Percentiles rank a stretch among this genome's conserved stretches.
These are phyloP conservation scores for Xestia xanthographa DNA, from an alignment of 2,888 invertebrate species.

Conservation along the genomic window DNA sequence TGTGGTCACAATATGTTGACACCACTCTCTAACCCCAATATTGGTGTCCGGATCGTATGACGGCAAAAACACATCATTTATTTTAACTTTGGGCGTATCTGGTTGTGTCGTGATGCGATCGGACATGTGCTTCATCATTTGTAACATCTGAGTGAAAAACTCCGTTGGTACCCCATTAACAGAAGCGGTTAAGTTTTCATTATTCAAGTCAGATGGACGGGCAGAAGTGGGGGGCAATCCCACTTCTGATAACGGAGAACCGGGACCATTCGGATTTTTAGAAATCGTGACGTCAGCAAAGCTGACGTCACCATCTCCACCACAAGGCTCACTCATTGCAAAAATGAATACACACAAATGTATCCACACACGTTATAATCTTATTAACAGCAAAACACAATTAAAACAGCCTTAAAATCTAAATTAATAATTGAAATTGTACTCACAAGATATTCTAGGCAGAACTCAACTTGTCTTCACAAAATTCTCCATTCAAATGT, in stretches of 20 bases:
- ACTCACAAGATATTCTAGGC: too few species aligned
- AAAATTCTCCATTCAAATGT: too few species aligned
- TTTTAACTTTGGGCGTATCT: not conserved
- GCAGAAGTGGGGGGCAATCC: conserved; percentile 3
- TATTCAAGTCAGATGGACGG: not conserved
- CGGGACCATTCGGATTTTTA: not conserved
- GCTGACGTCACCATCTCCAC: not conserved
- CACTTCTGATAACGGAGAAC: conserved; percentile 10
- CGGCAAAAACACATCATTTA: conserved; percentile 23
- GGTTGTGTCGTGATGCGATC: conserved; percentile 5
- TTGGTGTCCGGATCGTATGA: conserved; percentile 66
- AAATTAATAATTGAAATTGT: too few species aligned
- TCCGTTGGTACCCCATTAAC: conserved; percentile 11
- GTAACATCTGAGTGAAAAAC: conserved; percentile 28
- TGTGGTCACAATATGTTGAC: conserved; percentile 58
- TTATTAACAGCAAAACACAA: too few species aligned
- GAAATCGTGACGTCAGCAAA: not conserved
- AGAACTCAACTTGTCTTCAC: too few species aligned
- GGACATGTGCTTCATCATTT: conserved; percentile 55
- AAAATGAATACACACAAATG: too few species aligned
- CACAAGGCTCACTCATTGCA: too few species aligned
- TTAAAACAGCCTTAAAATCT: too few species aligned
- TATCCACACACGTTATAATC: too few species aligned
- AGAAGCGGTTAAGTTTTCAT: not conserved
- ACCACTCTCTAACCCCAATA: conserved; percentile 56